Base-by-base conservation (phyloP, 2,888 invertebrate species). In the Troilus luridus region DNA sequence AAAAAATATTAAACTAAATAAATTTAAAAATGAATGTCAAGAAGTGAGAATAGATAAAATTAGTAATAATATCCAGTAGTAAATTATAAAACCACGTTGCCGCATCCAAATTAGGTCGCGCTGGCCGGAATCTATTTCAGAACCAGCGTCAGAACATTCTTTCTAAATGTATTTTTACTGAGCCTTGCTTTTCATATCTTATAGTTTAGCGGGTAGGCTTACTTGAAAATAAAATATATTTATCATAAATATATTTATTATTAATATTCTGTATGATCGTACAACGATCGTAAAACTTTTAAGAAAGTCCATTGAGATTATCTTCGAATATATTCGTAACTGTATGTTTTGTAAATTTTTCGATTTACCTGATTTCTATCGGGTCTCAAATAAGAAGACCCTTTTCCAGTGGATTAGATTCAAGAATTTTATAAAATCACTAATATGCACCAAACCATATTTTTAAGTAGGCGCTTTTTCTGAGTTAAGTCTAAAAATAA, bases 21-120 rank as follows among this genome's bases (percentile, higher is more conserved):
- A n/a, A 19, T 21, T 1, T n/a, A 27, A 14, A 59, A 14, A 5
- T 56, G 1, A 21, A 88, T 21, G 8, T 6, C n/a, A n/a, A 21
- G 12, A 58, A 0, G 19, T 60, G 2, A 3, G 24, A 59, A 27
- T 59, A 27, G 12, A 5, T 21, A 88, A 17, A 8, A 6, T 11
- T 10, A 59, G 19, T 19, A 19, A 19, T 62, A 19, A 24, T 24
- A 88, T 41, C 21, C 27, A 60, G n/a, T 62, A 0, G 21, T 59
- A 24, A 62, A n/a, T n/a, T 41, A 64, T 64, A 54, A 64, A 54
- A 89, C 12, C 54, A 64, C 11, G 54, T 41, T 21, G 67, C 62
- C 41, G n/a, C 54, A n/a, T 19, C 89, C 89, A 89, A 89, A 89
- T 89, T 89, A 89, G 89, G 89, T 64, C 67, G 54, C 19, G 89